Percentiles rank a stretch among this genome's conserved stretches.
Evolutionary conservation across 2,888 invertebrate species (phyloP).

Genomic region (Andricus quercusramuli): DNA sequence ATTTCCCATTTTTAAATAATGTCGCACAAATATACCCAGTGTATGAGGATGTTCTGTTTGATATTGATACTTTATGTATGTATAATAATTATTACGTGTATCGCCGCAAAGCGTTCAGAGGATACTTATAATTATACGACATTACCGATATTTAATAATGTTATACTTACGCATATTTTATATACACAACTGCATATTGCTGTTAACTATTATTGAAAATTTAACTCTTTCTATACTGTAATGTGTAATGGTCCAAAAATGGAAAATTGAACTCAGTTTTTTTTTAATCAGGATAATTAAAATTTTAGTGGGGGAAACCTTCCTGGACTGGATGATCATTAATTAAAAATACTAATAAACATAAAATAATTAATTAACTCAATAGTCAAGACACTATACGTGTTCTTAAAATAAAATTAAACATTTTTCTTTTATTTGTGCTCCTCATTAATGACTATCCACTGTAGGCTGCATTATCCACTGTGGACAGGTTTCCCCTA

Average conservation of each 20-base stretch:
- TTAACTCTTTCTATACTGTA: conserved; percentile 39
- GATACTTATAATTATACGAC: conserved; percentile 71
- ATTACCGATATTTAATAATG: conserved; percentile 70
- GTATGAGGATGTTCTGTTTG: conserved; percentile 56
- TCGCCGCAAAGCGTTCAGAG: conserved; percentile 63
- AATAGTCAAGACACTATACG: no score
- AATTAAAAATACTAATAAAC: no score
- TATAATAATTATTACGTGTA: conserved; percentile 49
- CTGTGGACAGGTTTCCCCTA: background rate
- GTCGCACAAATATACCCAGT: conserved; percentile 52
- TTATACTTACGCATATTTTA: conserved; percentile 63
- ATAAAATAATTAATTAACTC: no score
- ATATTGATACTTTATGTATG: conserved; percentile 54
- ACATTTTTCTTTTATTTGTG: no score
- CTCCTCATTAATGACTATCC: no score
- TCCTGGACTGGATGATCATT: no score
- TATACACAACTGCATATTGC: conserved; percentile 51
- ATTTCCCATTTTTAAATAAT: conserved; percentile 3
- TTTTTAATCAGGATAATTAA: background rate
- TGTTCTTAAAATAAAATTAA: no score
- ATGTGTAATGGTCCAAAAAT: background rate
- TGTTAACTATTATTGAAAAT: conserved; percentile 48
- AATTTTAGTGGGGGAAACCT: background rate
- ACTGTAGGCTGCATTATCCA: no score
- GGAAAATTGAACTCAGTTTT: background rate